Conservation (phyloP, 2,888 invertebrate species). For the Deladenus siricidicola region DNA sequence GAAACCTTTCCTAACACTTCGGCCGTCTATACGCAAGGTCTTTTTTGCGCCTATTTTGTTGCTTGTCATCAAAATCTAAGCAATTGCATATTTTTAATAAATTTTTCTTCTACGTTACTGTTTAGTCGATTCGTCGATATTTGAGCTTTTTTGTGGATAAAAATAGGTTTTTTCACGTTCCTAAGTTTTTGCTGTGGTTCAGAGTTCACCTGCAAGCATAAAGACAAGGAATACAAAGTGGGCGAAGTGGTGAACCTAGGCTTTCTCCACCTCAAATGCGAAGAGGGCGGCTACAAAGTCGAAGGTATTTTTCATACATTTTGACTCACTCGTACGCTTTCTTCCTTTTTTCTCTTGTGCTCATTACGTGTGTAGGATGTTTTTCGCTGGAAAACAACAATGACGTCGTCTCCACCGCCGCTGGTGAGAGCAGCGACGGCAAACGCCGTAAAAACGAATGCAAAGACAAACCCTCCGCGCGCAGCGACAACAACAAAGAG, state of each 20-base stretch:
- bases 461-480: neutral
- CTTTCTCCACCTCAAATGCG: constrained; percentile 16
- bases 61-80: too few relatives aligned
- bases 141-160: too few relatives aligned
- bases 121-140: too few relatives aligned
- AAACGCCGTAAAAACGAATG: neutral
- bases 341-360: neutral
- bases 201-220: constrained; percentile 3
- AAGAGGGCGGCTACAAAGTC: constrained; percentile 18
- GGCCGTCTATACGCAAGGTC: constrained; percentile 20
- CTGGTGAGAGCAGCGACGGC: neutral
- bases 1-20: constrained; percentile 12
- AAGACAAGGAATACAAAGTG: constrained; percentile 22
- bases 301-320: too few relatives aligned
- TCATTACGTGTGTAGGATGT: neutral
- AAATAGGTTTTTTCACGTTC: too few relatives aligned
- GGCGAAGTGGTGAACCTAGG: constrained; percentile 23
- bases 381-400: neutral
- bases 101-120: too few relatives aligned
- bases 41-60: neutral
- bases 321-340: too few relatives aligned
- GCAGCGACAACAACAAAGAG: neutral
- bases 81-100: too few relatives aligned
- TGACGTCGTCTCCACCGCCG: neutral
- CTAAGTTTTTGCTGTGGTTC: neutral